Percentiles rank a stretch among this genome's conserved stretches.
These are phyloP conservation scores for Lasioglossum figueresi DNA, from an alignment of 2,888 invertebrate genomes.

Conservation along the genomic window DNA sequence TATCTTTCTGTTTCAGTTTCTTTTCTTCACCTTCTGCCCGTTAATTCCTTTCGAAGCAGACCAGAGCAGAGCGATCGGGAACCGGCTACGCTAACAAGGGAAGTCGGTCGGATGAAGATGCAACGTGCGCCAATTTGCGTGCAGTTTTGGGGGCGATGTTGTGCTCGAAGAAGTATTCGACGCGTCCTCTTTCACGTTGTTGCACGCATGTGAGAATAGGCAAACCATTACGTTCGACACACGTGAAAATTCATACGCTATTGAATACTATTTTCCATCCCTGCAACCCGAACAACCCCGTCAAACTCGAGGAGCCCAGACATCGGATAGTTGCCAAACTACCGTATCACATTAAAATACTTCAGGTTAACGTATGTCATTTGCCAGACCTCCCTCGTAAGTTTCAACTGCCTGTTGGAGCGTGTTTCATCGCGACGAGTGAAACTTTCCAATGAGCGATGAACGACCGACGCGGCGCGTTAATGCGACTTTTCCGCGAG, in stretches of 20 bases:
- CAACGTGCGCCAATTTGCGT: background rate
- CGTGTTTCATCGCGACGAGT: background rate
- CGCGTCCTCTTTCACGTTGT: background rate
- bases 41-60: constrained; percentile 13
- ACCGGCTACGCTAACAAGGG: background rate
- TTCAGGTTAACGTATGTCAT: background rate
- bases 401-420: constrained; percentile 16
- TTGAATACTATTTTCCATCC: background rate
- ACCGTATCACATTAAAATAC: background rate
- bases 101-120: background rate
- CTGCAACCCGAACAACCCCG: background rate
- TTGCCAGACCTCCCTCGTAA: background rate
- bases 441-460: constrained; percentile 55
- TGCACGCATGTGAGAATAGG: no score
- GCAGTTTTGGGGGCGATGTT: background rate
- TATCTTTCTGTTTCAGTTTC: background rate
- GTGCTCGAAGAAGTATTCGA: background rate
- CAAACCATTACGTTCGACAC: no score
- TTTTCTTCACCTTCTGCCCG: background rate
- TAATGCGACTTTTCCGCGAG: constrained; percentile 49
- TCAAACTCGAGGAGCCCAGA: background rate
- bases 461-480: background rate
- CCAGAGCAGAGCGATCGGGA: constrained; percentile 16
- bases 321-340: background rate
- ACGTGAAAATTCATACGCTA: no score